Conservation (phyloP, 2,888 invertebrate genomes). For the Acleris laterana region DNA sequence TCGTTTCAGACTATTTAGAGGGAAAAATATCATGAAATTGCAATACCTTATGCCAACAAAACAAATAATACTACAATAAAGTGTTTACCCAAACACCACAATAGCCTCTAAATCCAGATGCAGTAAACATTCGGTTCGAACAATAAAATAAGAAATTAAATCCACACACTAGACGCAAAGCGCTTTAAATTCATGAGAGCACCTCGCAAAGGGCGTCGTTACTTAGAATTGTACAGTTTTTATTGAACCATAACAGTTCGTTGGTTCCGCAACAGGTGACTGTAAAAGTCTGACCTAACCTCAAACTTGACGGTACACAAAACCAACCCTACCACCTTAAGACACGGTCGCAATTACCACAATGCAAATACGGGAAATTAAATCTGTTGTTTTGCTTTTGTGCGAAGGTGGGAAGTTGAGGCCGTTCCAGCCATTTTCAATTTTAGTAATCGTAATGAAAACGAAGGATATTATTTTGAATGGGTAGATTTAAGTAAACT, state of each 20-base stretch:
- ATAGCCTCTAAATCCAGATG: conserved; percentile 9
- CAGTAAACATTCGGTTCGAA: conserved; percentile 24
- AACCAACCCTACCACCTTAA: conserved; percentile 14
- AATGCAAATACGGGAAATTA: conserved; percentile 61
- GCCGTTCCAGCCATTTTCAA: conserved; percentile 34
- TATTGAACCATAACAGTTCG: conserved; percentile 69
- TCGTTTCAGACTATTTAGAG: too few relatives aligned
- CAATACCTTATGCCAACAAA: neutral
- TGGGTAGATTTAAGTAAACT: conserved; percentile 16
- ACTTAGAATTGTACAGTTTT: conserved; percentile 63
- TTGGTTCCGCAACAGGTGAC: conserved; percentile 67
- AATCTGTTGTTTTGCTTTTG: conserved; percentile 61
- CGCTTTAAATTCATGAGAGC: conserved; percentile 59
- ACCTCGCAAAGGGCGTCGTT: conserved; percentile 55
- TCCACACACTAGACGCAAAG: conserved; percentile 31
- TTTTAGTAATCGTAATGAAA: conserved; percentile 38
- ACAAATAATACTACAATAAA: neutral
- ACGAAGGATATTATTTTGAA: conserved; percentile 28
- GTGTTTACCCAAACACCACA: neutral
- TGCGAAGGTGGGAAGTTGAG: conserved; percentile 49
- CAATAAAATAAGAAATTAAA: conserved; percentile 31
- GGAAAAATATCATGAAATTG: too few relatives aligned
- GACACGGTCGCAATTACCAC: conserved; percentile 41
- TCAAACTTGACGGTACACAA: conserved; percentile 38
- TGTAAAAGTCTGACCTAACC: conserved; percentile 47